phyloP scores from a whole-genome alignment of 2,888 invertebrate genomes.

The Epirrhoe tristata region DNA sequence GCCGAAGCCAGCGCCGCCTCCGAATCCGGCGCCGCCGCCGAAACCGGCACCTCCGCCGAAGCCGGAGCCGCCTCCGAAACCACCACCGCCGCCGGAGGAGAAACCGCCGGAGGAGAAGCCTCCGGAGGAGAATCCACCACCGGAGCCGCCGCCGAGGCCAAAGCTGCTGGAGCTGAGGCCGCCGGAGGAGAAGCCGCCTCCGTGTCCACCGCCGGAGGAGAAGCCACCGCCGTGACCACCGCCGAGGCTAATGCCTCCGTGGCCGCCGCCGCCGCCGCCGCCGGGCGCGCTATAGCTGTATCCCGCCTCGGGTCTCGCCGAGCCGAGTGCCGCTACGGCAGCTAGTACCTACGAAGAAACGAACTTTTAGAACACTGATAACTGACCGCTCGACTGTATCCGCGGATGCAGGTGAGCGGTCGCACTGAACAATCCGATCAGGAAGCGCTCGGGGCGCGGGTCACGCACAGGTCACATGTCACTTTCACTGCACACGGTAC shows the following conservation, averaged over 20 bases:
- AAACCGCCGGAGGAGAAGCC: slow-evolving; percentile 63
- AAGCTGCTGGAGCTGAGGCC: slow-evolving; percentile 69
- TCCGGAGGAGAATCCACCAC: slow-evolving; percentile 58
- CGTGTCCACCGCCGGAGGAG: slow-evolving; percentile 59
- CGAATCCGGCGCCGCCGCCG: slow-evolving; percentile 66
- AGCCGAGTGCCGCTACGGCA: slow-evolving; percentile 84
- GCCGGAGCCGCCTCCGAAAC: slow-evolving; percentile 53
- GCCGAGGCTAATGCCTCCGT: slow-evolving; percentile 46
- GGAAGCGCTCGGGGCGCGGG: slow-evolving; percentile 68
- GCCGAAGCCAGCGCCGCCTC: slow-evolving; percentile 73
- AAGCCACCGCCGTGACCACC: slow-evolving; percentile 56
- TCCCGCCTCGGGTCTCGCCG: slow-evolving; percentile 87
- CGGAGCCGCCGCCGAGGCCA: slow-evolving; percentile 61
- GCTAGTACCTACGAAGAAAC: slow-evolving; percentile 75
- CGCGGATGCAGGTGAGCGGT: slow-evolving; percentile 64
- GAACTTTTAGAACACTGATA: slow-evolving; percentile 52
- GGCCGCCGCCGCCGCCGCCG: slow-evolving; percentile 61
- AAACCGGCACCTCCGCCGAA: slow-evolving; percentile 61
- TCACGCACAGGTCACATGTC: slow-evolving; percentile 77
- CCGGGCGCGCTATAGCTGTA: slow-evolving; percentile 85
- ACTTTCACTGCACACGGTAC: slow-evolving; percentile 82
- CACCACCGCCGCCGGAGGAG: slow-evolving; percentile 57
- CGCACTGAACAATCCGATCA: slow-evolving; percentile 66
- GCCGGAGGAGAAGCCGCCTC: slow-evolving; percentile 41
- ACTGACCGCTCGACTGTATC: slow-evolving; percentile 52